These are phyloP conservation scores for Aviceda subcristata DNA, from an alignment of 2,113 vertebrate species.

Conservation along the genomic window DNA sequence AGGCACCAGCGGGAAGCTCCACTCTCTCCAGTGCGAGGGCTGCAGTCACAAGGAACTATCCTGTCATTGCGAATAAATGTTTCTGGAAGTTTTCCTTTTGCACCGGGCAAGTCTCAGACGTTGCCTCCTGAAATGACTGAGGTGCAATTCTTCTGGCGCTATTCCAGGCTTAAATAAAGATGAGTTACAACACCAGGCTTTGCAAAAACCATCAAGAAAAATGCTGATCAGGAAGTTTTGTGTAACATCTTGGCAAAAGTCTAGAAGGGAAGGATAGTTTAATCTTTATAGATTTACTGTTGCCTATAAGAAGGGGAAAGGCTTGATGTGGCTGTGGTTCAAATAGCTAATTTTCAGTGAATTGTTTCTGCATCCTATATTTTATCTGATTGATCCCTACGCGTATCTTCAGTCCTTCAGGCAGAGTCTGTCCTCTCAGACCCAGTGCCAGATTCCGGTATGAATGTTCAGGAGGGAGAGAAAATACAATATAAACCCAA, in stretches of 20 bases:
- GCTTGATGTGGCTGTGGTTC: slow-evolving; percentile 2
- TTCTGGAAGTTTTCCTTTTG: not conserved
- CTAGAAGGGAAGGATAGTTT: not conserved
- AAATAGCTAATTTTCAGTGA: slow-evolving; percentile 14
- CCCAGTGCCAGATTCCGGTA: not conserved
- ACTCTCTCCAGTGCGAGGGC: rapidly evolving
- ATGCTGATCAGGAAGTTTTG: slow-evolving; percentile 21
- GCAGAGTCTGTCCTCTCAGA: not conserved
- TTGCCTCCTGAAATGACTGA: not conserved
- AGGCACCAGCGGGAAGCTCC: not conserved
- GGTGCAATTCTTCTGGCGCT: not conserved
- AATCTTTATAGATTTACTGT: slow-evolving; percentile 20
- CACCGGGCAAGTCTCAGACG: not conserved
- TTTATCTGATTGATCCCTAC: not conserved
- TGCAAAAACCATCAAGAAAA: not conserved
- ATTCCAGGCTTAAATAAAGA: slow-evolving; percentile 7
- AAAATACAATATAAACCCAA: slow-evolving; percentile 42
- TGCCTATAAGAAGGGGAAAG: not conserved
- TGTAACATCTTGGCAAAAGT: slow-evolving; percentile 29
- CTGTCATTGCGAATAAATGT: not conserved
- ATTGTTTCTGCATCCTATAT: not conserved
- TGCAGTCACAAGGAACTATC: not conserved
- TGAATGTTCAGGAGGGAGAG: slow-evolving; percentile 3
- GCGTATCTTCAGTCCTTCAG: not conserved
- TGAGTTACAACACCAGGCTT: not conserved